These are phyloP conservation scores for Capitulum mitella DNA, from an alignment of 2,888 invertebrate species.

Conservation along the genomic window DNA sequence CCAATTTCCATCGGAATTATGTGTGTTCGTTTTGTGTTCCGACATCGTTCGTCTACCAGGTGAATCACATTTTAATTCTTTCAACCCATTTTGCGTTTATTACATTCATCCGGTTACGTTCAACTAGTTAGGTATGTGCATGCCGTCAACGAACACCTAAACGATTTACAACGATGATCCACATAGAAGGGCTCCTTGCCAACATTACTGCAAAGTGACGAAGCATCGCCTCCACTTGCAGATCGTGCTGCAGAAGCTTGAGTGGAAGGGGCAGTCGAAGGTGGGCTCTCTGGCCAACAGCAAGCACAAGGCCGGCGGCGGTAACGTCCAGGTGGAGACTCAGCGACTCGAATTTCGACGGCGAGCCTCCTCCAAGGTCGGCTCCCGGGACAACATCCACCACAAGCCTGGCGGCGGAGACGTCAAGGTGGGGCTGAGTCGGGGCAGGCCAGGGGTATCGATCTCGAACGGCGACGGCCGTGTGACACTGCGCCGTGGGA, in stretches of 20 bases:
- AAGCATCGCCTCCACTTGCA: conserved; percentile 45
- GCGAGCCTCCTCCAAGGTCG: conserved; percentile 85
- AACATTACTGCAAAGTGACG: neutral
- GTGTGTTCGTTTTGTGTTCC: too few relatives aligned
- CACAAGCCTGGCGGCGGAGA: conserved; percentile 80
- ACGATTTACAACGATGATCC: neutral
- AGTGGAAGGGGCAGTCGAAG: conserved; percentile 88
- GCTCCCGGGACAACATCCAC: conserved; percentile 82
- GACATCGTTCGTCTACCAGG: too few relatives aligned
- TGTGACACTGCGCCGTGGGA: too few relatives aligned
- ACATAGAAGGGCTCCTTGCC: neutral
- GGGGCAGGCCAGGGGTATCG: too few relatives aligned
- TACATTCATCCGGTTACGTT: too few relatives aligned
- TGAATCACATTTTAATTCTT: too few relatives aligned
- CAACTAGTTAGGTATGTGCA: too few relatives aligned
- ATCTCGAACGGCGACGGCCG: too few relatives aligned
- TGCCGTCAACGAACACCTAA: too few relatives aligned
- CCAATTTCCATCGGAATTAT: too few relatives aligned
- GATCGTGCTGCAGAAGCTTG: conserved; percentile 77
- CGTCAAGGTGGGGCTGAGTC: conserved; percentile 76
- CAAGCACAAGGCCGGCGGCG: conserved; percentile 83
- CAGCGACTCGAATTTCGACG: conserved; percentile 87
- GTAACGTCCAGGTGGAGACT: conserved; percentile 82
- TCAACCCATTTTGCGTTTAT: too few relatives aligned
- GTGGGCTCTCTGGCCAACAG: conserved; percentile 87